A percentile compares a stretch with the other conserved stretches of the same genome.
These are phyloP conservation scores for Pteropus rufus DNA, from an alignment of 2,797 vertebrate genomes.

Conservation along the genomic window DNA sequence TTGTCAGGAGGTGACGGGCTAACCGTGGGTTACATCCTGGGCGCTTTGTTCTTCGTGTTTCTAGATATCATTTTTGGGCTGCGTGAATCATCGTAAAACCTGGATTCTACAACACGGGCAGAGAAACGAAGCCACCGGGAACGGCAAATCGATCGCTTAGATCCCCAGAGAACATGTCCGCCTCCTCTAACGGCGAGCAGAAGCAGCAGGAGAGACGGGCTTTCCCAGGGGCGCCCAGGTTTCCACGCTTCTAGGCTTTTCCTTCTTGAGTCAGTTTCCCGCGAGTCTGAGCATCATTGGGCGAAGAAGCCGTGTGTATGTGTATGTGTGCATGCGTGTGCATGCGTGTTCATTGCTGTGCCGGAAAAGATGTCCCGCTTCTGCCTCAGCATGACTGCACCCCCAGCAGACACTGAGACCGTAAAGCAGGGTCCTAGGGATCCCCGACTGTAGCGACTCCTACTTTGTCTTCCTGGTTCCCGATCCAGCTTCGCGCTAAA, in stretches of 20 bases:
- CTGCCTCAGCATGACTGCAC: background rate
- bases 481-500: background rate
- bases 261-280: background rate
- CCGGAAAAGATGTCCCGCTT: background rate
- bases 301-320: background rate
- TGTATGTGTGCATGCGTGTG: background rate
- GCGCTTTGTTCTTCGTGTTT: background rate
- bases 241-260: background rate
- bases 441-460: background rate
- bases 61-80: background rate
- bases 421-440: no score
- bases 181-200: no score
- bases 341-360: no score
- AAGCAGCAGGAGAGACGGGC: background rate
- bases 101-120: background rate
- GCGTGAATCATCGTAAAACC: background rate
- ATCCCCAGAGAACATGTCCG: background rate
- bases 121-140: background rate
- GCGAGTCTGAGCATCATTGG: fast-evolving
- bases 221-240: background rate
- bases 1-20: background rate
- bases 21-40: no score
- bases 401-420: background rate
- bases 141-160: background rate
- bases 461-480: background rate